These are phyloP conservation scores for Zygogramma bicolorata DNA, from an alignment of 2,888 invertebrate species.

Conservation along the genomic window DNA sequence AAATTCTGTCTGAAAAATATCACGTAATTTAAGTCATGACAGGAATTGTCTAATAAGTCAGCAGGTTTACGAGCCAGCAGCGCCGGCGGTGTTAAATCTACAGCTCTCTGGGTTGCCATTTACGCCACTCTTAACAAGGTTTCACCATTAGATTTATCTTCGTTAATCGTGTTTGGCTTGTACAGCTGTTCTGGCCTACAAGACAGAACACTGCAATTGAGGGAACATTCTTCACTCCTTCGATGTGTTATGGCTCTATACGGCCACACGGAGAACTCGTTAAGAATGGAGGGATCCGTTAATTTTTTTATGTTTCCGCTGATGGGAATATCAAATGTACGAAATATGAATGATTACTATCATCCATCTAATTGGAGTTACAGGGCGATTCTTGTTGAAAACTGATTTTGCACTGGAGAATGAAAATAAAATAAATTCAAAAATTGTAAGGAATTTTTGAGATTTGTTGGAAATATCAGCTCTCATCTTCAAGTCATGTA, in stretches of 20 bases:
- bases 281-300: background rate
- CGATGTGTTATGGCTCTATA: conserved; percentile 61
- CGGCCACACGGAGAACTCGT: conserved; percentile 40
- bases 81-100: conserved; percentile 57
- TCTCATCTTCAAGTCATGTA: too few species aligned
- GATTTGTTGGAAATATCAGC: too few species aligned
- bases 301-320: too few species aligned
- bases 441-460: too few species aligned
- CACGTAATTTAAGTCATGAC: conserved; percentile 46
- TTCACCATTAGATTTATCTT: conserved; percentile 68
- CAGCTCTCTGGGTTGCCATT: conserved; percentile 61
- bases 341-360: too few species aligned
- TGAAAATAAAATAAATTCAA: too few species aligned
- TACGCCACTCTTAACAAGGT: conserved; percentile 65
- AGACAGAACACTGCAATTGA: conserved; percentile 54
- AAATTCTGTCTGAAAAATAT: conserved; percentile 38
- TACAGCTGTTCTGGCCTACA: conserved; percentile 64
- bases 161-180: conserved; percentile 66
- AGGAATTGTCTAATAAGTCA: conserved; percentile 60
- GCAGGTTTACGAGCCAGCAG: conserved; percentile 46
- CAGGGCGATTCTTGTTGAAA: too few species aligned
- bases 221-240: conserved; percentile 56
- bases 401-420: too few species aligned
- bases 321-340: too few species aligned
- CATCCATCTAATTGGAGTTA: too few species aligned